Evolutionary conservation across 2,113 vertebrate species (phyloP).

Genomic region (Centropus unirufus): DNA sequence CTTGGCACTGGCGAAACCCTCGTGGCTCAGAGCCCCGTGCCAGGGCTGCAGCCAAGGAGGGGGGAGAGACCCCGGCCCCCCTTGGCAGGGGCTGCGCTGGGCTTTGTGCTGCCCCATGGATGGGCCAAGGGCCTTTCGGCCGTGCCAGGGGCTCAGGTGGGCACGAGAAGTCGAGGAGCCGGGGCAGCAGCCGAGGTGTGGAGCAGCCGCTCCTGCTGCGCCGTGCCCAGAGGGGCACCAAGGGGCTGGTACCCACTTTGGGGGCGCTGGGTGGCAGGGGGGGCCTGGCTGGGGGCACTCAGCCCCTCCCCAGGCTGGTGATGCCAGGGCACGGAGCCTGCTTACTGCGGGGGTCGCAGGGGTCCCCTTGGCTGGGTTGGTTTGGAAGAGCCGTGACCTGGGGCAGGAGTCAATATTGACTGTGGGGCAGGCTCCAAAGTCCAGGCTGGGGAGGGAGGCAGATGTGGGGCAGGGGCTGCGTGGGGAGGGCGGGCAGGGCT

Average conservation of each 20-base stretch:
- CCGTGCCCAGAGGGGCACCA: rapidly evolving
- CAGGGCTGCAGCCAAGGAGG: neutral
- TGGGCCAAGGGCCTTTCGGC: neutral
- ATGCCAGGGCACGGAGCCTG: neutral
- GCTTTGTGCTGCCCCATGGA: neutral
- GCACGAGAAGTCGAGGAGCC: neutral
- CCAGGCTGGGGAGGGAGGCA: rapidly evolving
- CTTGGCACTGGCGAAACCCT: rapidly evolving
- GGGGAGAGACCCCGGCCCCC: rapidly evolving
- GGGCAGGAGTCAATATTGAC: slow-evolving; percentile 20
- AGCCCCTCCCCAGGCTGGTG: neutral
- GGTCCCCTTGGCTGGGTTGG: neutral
- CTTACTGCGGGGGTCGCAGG: neutral
- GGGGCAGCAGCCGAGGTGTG: rapidly evolving
- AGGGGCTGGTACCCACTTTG: neutral
- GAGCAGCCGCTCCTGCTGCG: neutral
- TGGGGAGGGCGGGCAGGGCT: neutral
- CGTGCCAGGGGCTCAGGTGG: rapidly evolving
- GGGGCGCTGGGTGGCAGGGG: neutral
- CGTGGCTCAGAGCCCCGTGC: neutral
- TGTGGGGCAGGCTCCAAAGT: neutral
- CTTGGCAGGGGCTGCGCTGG: rapidly evolving
- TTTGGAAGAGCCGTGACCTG: neutral
- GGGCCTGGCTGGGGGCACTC: neutral
- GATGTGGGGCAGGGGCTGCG: neutral